Base-by-base conservation (phyloP, 2,797 vertebrate genomes). In the Typhlichthys subterraneus region DNA sequence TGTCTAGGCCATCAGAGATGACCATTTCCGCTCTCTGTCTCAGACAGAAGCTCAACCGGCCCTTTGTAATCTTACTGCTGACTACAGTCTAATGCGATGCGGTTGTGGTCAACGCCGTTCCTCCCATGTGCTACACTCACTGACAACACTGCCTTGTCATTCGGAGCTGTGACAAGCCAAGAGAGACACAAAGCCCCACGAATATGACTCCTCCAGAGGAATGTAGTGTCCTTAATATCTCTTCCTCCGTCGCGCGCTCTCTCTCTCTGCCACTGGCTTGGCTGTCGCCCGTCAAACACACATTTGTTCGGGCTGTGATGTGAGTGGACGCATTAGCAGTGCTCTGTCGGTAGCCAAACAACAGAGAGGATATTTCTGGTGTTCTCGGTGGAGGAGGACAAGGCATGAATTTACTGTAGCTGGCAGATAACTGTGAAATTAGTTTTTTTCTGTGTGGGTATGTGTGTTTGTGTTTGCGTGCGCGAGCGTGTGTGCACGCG, bases 281-380 rank as follows among this genome's bases (percentile, higher is more conserved):
- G 33, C 53, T 54, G 23, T 9, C 12, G 10, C 53, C 1, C 8
- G 11, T n/a, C 33, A 12, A 45, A 23, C 3, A 9, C 31, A 12
- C 23, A 29, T 38, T n/a, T 31, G 13, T 31, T 12, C 33, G 33
- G 33, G 47, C 77, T 80, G 51, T 88, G 83, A 88, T 88, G 61
- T 3, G 73, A 82, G 77, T 65, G 81, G 82, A 89, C 63, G 53
- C 61, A 68, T 75, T 75, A 78, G 73, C 69, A 70, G 80, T 67
- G 74, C 76, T 86, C 76, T 83, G 77, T 86, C 85, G 81, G 68
- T 74, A 77, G 59, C 71, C 66, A 73, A 69, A 71, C 62, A 64
- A 69, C 69, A 63, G 59, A 63, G 56, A 77, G 72, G 81, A 86
- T 89, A 83, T 87, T 85, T 88, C 73, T 83, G 79, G 80, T 73